Conservation (phyloP, 2,888 invertebrate genomes). For the Archips xylosteana region DNA sequence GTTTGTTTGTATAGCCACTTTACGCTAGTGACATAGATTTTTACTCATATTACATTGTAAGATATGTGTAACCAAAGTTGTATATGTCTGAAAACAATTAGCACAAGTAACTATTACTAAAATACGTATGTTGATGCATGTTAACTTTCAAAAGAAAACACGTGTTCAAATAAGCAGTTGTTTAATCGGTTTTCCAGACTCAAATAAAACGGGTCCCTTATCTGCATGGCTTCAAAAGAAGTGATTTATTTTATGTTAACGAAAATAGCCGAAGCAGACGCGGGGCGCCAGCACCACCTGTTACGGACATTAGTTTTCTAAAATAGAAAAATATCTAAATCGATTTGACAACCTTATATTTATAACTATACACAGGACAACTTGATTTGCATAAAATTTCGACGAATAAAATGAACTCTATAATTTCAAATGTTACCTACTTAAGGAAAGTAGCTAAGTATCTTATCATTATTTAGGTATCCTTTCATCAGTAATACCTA, state of each 20-base stretch:
- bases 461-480: too few species aligned
- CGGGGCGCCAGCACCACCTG: conserved; percentile 69
- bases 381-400: not conserved
- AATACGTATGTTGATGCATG: not conserved
- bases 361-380: not conserved
- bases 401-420: too few species aligned
- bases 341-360: conserved; percentile 72
- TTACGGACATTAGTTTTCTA: conserved; percentile 63
- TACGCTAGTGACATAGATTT: conserved; percentile 27
- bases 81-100: not conserved
- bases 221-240: conserved; percentile 73
- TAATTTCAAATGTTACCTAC: too few species aligned
- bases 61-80: not conserved
- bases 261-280: conserved; percentile 63
- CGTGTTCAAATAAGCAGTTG: conserved; percentile 39
- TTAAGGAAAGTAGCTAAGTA: too few species aligned
- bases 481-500: too few species aligned
- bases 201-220: conserved; percentile 62
- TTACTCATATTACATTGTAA: not conserved
- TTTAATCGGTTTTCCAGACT: conserved; percentile 36
- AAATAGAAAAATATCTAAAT: conserved; percentile 68
- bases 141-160: conserved; percentile 13
- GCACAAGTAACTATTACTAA: not conserved
- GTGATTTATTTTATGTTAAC: conserved; percentile 68
- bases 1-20: conserved; percentile 23